These are phyloP conservation scores for Sinocyclocheilus maitianheensis DNA, from an alignment of 2,113 vertebrate species.

Conservation along the genomic window DNA sequence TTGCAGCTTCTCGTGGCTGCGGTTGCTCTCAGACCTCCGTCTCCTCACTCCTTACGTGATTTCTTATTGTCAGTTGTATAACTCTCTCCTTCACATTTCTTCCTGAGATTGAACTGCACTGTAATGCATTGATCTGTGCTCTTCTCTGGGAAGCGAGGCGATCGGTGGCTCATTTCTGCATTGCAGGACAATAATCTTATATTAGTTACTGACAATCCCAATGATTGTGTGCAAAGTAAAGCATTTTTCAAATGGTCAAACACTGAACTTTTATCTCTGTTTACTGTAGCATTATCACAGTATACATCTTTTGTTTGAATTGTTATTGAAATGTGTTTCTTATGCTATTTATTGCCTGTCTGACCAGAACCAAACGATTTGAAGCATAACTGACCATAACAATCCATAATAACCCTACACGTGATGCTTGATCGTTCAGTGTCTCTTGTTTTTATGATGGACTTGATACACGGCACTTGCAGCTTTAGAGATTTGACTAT, in stretches of 20 bases:
- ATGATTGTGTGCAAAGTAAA: background rate
- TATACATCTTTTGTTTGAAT: background rate
- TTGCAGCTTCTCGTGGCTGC: background rate
- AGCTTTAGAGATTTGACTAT: background rate
- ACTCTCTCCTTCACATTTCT: background rate
- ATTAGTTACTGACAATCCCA: background rate
- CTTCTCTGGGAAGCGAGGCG: background rate
- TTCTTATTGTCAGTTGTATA: background rate
- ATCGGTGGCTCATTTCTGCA: conserved; percentile 5
- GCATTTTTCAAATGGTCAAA: background rate
- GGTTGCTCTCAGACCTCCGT: background rate
- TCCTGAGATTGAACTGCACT: background rate
- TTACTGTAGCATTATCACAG: background rate
- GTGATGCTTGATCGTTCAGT: background rate
- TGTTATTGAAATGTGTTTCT: conserved; percentile 8
- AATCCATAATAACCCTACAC: background rate
- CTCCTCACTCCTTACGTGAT: background rate
- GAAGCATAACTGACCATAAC: background rate
- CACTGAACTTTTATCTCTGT: background rate
- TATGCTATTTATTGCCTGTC: background rate
- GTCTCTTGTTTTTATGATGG: background rate
- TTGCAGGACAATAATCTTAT: background rate
- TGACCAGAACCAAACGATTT: background rate
- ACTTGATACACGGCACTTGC: background rate
- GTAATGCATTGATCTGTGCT: background rate